Evolutionary conservation across 2,888 invertebrate genomes (phyloP).

Genomic region (Agelastica alni): DNA sequence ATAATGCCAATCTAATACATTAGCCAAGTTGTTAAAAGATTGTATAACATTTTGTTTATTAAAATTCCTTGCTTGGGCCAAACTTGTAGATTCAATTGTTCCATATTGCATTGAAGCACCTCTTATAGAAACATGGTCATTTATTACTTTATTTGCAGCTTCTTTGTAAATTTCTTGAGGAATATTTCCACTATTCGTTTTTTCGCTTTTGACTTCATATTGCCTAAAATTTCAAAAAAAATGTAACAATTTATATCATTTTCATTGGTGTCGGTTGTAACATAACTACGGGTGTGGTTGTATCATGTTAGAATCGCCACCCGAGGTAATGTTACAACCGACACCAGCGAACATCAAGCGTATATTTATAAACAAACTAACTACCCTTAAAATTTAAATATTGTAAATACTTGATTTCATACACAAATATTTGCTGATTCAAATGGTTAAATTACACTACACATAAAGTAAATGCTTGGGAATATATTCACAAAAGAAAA

Average conservation of each 20-base stretch:
- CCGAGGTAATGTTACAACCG: too few relatives aligned
- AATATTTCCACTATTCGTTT: slow-evolving; percentile 21
- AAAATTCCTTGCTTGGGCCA: slow-evolving; percentile 14
- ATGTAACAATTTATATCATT: not conserved
- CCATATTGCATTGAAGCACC: slow-evolving; percentile 5
- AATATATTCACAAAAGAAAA: too few relatives aligned
- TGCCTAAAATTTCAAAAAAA: slow-evolving; percentile 1
- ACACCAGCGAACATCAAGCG: too few relatives aligned
- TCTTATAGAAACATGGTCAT: slow-evolving; percentile 8
- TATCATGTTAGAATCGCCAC: too few relatives aligned
- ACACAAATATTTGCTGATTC: too few relatives aligned
- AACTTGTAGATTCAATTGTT: slow-evolving; percentile 20
- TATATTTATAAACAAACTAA: too few relatives aligned
- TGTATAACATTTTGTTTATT: slow-evolving; percentile 6
- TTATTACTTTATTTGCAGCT: slow-evolving; percentile 22
- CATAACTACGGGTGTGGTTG: too few relatives aligned
- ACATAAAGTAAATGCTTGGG: too few relatives aligned
- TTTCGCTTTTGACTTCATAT: slow-evolving; percentile 9
- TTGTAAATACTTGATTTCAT: too few relatives aligned
- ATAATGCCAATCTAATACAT: not conserved
- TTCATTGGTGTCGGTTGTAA: too few relatives aligned
- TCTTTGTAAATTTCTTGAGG: slow-evolving; percentile 21
- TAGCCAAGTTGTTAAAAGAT: slow-evolving; percentile 19
- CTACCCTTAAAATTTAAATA: too few relatives aligned
- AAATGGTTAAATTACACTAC: too few relatives aligned